Evolutionary conservation across 1,140 invertebrate genomes (phyloP).

Genomic region (Scylla paramamosain): DNA sequence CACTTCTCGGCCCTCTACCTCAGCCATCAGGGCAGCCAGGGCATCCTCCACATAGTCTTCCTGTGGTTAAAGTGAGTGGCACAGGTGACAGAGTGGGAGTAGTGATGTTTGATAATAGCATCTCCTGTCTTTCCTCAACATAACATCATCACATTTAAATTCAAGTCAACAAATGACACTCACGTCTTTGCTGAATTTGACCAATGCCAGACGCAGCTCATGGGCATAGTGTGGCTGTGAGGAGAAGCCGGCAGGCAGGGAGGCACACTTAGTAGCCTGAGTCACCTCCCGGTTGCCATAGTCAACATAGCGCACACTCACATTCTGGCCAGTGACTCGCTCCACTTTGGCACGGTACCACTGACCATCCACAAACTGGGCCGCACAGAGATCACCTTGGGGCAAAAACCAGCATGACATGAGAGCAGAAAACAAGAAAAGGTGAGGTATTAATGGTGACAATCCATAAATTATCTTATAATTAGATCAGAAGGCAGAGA

Average conservation of each 20-base stretch:
- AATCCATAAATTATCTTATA: background rate
- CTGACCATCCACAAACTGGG: constrained; percentile 93
- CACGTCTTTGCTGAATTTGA: constrained; percentile 91
- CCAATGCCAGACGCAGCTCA: constrained; percentile 92
- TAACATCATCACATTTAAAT: background rate
- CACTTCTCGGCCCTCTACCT: constrained; percentile 79
- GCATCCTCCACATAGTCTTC: constrained; percentile 90
- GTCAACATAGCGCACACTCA: constrained; percentile 93
- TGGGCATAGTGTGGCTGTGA: constrained; percentile 90
- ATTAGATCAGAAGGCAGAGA: background rate
- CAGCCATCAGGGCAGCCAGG: constrained; percentile 83
- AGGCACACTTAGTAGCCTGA: constrained; percentile 83
- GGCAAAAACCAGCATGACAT: background rate
- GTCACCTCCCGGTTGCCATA: constrained; percentile 91
- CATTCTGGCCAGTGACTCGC: constrained; percentile 87
- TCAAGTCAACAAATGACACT: constrained; percentile 78
- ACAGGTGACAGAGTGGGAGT: constrained; percentile 58
- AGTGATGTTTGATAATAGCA: background rate
- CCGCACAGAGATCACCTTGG: constrained; percentile 92
- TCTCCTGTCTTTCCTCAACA: background rate
- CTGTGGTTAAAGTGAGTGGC: constrained; percentile 79
- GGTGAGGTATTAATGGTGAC: too few relatives aligned
- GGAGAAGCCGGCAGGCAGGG: constrained; percentile 87
- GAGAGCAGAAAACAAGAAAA: background rate
- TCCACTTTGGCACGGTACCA: constrained; percentile 98